Evolutionary conservation across 2,113 vertebrate genomes (phyloP), one percentile per base, ranked within the genome.

Genomic region (Burhinus bistriatus): DNA sequence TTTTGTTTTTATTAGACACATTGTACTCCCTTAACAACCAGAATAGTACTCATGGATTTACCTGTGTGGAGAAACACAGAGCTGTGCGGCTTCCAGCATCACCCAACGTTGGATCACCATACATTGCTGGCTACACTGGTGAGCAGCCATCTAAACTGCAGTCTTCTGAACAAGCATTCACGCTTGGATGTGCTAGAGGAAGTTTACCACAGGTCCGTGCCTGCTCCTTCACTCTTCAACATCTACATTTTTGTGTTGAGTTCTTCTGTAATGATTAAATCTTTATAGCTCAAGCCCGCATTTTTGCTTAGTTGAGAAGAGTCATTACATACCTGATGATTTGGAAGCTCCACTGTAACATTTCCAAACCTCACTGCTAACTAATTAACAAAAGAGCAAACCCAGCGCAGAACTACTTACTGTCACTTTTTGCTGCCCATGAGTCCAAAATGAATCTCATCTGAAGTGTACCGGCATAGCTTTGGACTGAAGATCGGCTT

Each of bases 91-190:
- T 92, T 80, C 21, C 52, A 83, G 44, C 40, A 21, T 29, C 1
- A 6, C 32, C 57, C 62, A 25, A 7, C 0, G 4, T 34, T 88
- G 0, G 40, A 40, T 40, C 40, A 40, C 25, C 5, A 6, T 6
- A 25, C 17, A 8, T 40, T 69, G 54, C 54, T 81, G 79, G 32
- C 32, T 78, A 5, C 12, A 1, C 20, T 47, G 57, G 12, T 59
- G 66, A 71, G 52, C 70, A 88, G 29, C 19, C 27, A 13, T 21
- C 30, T 47, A 40, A 44, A 27, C 3, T 57, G 27, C 52, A 45
- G 57, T 16, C 30, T 75, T 76, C 26, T 38, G 55, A 81, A 34
- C 11, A 44, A 81, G 26, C 25, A 36, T 20, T 23, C 15, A 62
- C 47, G n/a, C 5, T 27, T 66, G n/a, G 8, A 18, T 84, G 23